These are phyloP conservation scores for Musca domestica DNA, from an alignment of 1,140 invertebrate genomes.

Conservation along the genomic window DNA sequence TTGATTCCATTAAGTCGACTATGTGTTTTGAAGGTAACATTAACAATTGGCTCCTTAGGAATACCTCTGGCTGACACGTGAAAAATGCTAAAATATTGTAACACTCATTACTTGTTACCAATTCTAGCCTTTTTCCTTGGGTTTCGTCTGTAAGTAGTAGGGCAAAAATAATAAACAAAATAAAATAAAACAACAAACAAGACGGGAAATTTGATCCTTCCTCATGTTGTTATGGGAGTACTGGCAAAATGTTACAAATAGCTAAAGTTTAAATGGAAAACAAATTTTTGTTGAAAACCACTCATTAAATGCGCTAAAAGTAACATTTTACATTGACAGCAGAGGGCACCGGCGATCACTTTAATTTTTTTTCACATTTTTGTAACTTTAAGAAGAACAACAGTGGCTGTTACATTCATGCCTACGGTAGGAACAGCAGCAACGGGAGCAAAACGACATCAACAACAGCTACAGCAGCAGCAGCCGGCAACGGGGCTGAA, in stretches of 20 bases:
- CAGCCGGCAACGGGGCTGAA: no score
- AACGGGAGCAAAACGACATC: slow-evolving; percentile 31
- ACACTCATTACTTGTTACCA: slow-evolving; percentile 17
- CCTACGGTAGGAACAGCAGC: slow-evolving; percentile 19
- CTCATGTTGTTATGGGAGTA: not conserved
- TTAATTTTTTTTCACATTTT: not conserved
- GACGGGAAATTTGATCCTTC: slow-evolving; percentile 13
- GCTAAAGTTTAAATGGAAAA: not conserved
- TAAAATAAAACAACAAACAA: no score
- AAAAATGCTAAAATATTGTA: slow-evolving; percentile 13
- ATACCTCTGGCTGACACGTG: no score
- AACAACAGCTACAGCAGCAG: slow-evolving; percentile 32
- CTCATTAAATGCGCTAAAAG: slow-evolving; percentile 21
- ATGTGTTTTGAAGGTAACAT: no score
- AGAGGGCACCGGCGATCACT: slow-evolving; percentile 19
- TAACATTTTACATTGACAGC: slow-evolving; percentile 21
- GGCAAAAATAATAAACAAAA: no score
- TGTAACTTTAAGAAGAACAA: no score
- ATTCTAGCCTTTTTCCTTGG: not conserved
- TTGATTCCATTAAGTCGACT: no score
- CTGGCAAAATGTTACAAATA: slow-evolving; percentile 19
- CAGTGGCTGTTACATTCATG: no score
- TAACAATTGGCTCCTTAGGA: no score
- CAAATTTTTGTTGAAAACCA: slow-evolving; percentile 9
- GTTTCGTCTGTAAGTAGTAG: no score